Conservation (phyloP, 2,888 invertebrate species). For the Drosophila mayaguana region DNA sequence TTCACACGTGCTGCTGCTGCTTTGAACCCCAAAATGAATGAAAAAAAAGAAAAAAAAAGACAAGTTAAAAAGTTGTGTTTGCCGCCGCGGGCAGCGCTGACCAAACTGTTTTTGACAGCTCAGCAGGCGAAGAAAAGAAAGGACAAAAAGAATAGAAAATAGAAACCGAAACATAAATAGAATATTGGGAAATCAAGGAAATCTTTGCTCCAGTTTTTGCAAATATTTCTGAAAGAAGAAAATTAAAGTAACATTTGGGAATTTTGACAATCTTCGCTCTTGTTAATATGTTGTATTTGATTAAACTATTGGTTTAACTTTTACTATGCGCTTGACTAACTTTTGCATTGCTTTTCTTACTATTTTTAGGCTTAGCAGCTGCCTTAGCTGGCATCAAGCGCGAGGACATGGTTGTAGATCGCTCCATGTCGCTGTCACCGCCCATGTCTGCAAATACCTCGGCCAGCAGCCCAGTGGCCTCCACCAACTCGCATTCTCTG, state of each 20-base stretch:
- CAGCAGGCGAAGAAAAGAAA: slow-evolving; percentile 22
- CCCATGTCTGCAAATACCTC: slow-evolving; percentile 84
- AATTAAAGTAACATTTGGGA: background rate
- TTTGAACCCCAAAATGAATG: slow-evolving; percentile 31
- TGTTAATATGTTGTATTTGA: background rate
- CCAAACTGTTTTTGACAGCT: slow-evolving; percentile 48
- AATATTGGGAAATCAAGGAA: slow-evolving; percentile 8
- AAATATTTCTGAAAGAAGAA: background rate
- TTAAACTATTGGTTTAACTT: background rate
- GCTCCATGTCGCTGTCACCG: slow-evolving; percentile 83
- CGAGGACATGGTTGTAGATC: slow-evolving; percentile 82
- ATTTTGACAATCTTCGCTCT: background rate
- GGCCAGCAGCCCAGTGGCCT: slow-evolving; percentile 63
- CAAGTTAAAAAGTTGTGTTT: slow-evolving; percentile 21
- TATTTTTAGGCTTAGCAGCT: slow-evolving; percentile 82
- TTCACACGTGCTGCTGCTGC: slow-evolving; percentile 57
- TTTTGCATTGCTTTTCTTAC: background rate
- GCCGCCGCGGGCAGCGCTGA: slow-evolving; percentile 34
- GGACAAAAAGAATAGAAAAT: slow-evolving; percentile 5
- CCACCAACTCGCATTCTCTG: slow-evolving; percentile 52
- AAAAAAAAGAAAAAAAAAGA: slow-evolving; percentile 1
- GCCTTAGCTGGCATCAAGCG: slow-evolving; percentile 85
- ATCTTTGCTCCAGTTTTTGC: background rate
- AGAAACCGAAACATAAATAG: slow-evolving; percentile 1
- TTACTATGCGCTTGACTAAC: slow-evolving; percentile 1